Evolutionary conservation across 2,888 invertebrate genomes (phyloP), one percentile per base, ranked within the genome.

Genomic region (Himalopsyche tibetana): DNA sequence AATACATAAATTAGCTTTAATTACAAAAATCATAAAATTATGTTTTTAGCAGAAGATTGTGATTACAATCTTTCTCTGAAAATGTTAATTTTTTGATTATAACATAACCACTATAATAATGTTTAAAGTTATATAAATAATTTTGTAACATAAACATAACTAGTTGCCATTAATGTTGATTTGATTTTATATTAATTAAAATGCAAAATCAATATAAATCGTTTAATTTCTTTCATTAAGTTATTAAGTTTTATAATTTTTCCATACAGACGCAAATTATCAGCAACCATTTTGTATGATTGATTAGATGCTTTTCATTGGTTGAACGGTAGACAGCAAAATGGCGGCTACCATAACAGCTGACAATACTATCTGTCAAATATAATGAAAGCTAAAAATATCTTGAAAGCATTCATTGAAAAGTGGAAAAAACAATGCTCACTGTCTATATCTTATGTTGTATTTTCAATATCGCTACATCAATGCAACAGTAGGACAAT

Each of bases 111-210:
- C 63, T 19, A 63, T 15, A 19, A 63, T 63, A 63, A 63, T 63
- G 19, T 63, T 63, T 63, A 19, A 63, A 63, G 19, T 63, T 63
- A 28, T 51, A 51, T 51, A n/a, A 63, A 63, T 63, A 63, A 19
- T 63, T 19, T 63, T 19, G n/a, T 63, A 19, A 19, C 28, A 63
- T 63, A 63, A 19, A 56, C 19, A 63, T 63, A 63, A 63, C 63
- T 63, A 63, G 63, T 63, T 63, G 63, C 63, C 63, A 63, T 63
- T 63, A 63, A 63, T 63, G 63, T 63, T 63, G 19, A 63, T 63
- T 63, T n/a, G 63, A 28, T 63, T 63, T 9, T 63, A 19, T 63
- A 5, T 19, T 19, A 19, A 19, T 63, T 63, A 19, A 19, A 63
- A 63, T 63, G 19, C 28, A 63, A 63, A 63, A 63, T 63, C 8